Evolutionary conservation across 2,888 invertebrate species (phyloP), one percentile per base, ranked within the genome.

Genomic region (Drosophila sordidula): DNA sequence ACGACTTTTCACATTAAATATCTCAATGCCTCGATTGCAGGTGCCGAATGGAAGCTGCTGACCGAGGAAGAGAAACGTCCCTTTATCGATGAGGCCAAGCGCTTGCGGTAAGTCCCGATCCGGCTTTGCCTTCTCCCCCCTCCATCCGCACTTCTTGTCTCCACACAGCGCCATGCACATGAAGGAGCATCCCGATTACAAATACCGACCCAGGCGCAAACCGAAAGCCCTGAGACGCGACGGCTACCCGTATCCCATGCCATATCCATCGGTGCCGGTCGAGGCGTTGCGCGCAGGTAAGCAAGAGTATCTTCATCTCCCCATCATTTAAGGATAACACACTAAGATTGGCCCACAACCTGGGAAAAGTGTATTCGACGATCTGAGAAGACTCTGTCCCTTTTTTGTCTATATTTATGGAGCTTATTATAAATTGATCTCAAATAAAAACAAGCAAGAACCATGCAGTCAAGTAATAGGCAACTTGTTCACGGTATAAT

Each of bases 21-120:
- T 29, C 25, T 32, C 16, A 63, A 2, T 32, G 29, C 45, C 46
- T 75, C 44, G 9, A 49, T 80, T 76, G 4, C 72, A 96, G 96
- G 98, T 79, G 98, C 98, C 12, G 98, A 98, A 93, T 99, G 99
- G 99, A 99, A 99, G 92, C 94, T 97, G 55, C 93, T 99, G 45
- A 95, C 96, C 2, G 99, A 99, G 93, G 96, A 97, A 80, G 98
- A 98, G 90, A 99, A 99, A 93, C 94, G 98, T 90, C 98, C 98
- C 26, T 99, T 98, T 93, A 99, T 99, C 80, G 99, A 99, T 92
- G 98, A 99, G 92, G 98, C 99, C 12, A 99, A 99, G 92, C 94
- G 98, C 71, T 94, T 99, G 83, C 90, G 92, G 92, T 92, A 88
- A 86, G 80, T 59, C 14, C 0, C 6, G 6, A 4, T 14, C 25